Evolutionary conservation across 1,140 invertebrate genomes (phyloP), one percentile per base, ranked within the genome.

Genomic region (Lethrus apterus): DNA sequence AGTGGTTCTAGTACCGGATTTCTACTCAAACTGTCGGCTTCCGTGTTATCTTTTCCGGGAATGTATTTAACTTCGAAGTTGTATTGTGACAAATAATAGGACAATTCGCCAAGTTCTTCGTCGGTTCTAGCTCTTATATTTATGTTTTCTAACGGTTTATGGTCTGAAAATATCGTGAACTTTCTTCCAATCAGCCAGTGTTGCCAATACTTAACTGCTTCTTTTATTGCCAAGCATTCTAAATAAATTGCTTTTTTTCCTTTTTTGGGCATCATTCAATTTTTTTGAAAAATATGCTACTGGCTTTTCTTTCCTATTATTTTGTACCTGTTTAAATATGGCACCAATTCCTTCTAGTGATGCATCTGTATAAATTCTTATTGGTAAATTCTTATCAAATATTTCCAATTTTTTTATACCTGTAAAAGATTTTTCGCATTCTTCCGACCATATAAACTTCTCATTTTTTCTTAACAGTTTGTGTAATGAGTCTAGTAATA

Each of bases 211-310:
- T 48, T 62, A 18, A 68, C 20, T 33, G 57, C 55, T 58, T 69
- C 66, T 63, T 64, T 67, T n/a, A 68, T 67, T 18, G 57, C 64
- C 50, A 64, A 44, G 36, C 55, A 63, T 60, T 66, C 62, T 15
- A 65, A 30, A 50, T 63, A 62, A 17, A 63, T 59, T 9, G 58
- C 56, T 55, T 65, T 65, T 45, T 59, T 58, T 21, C 40, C 43
- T 29, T 50, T 50, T 57, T 68, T n/a, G 63, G 57, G 62, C 53
- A 49, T 53, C 42, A 44, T 56, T 62, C 30, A 63, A 46, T 52
- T 62, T 55, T 46, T 57, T 55, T 51, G n/a, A n/a, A n/a, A n/a
- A n/a, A n/a, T n/a, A n/a, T n/a, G n/a, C n/a, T n/a, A n/a, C n/a
- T n/a, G n/a, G n/a, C n/a, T n/a, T n/a, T n/a, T 56, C 34, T 51